Evolutionary conservation across 2,888 invertebrate species (phyloP), one percentile per base, ranked within the genome.

Genomic region (Lypha dubia): DNA sequence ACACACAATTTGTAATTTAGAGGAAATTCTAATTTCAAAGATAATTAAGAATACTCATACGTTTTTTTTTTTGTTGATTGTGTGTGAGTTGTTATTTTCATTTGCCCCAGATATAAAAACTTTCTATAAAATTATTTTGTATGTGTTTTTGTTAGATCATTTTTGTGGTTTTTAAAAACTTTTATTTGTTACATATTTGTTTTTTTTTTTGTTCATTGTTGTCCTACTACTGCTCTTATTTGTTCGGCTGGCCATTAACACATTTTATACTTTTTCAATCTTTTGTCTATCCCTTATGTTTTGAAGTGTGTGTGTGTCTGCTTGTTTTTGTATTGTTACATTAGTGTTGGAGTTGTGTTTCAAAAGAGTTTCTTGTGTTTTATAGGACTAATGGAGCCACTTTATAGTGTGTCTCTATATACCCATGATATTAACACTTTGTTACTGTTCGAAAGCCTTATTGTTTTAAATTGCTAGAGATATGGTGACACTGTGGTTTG

Each of bases 341-440:
- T 68, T 20, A 53, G 13, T 28, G 17, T 28, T 38, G 24, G 24
- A 71, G 49, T 60, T 22, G 15, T 65, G 20, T 51, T 46, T 56
- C 51, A 20, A 77, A 49, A 70, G 56, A 79, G 74, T 62, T 67
- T 44, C 67, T 60, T 41, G 9, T 60, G 28, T n/a, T 81, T 70
- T 70, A 73, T 68, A 44, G 68, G 9, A 56, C 70, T 81, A 75
- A 75, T 62, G 75, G 51, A 70, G 67, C 20, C 81, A 75, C 56
- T 63, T 81, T 62, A n/a, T n/a, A 62, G 46, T 41, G 62, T 62
- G n/a, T 6, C 46, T 15, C 60, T 67, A 62, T 80, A 53, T 73
- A n/a, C n/a, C n/a, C n/a, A 51, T 81, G 68, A 35, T 77, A 81
- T 68, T 84, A 81, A 84, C 81, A 84, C 73, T 73, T 77, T 80